Evolutionary conservation across 2,888 invertebrate genomes (phyloP), one percentile per base, ranked within the genome.

Genomic region (Desoria tigrina): DNA sequence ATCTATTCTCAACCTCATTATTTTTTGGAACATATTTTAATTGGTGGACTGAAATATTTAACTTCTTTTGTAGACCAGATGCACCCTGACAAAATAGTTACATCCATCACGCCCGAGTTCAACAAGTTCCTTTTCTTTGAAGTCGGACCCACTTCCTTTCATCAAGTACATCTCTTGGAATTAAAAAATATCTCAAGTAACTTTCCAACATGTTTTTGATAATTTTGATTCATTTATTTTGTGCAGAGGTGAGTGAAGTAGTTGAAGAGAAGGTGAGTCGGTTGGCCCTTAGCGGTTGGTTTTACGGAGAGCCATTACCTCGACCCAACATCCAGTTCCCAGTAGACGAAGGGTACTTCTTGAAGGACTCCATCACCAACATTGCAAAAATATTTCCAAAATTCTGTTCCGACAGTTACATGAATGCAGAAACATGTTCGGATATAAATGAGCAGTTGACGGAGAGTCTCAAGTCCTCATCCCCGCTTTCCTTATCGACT

Each of bases 51-150:
- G n/a, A n/a, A n/a, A n/a, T n/a, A n/a, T n/a, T n/a, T n/a, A n/a
- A n/a, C n/a, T n/a, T n/a, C n/a, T n/a, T n/a, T n/a, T n/a, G 11
- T 51, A 24, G 51, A 21, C 16, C 45, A 65, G 60, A 63, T 64
- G 16, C 85, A 86, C 68, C 94, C 94, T 0, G 80, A 80, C 28
- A 79, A 83, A 0, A 79, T 85, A 3, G 84, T 84, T 1, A 84
- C 82, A 76, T 84, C 86, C 60, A 82, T 95, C 49, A 78, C 84
- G 57, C 95, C 96, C 0, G 81, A 84, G 69, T 90, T 90, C 81
- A 97, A 97, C 82, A 90, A 88, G 77, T 85, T 97, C 69, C 86
- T 90, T 9, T 91, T 96, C 81, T 97, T 97, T 81, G 89, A 92
- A 81, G 96, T 97, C n/a, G 87, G 88, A 2, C 84, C 86, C 18